Percentiles rank a stretch among this genome's conserved stretches.
These are phyloP conservation scores for Drosophila sproati DNA, from an alignment of 1,140 invertebrate species.

Conservation along the genomic window DNA sequence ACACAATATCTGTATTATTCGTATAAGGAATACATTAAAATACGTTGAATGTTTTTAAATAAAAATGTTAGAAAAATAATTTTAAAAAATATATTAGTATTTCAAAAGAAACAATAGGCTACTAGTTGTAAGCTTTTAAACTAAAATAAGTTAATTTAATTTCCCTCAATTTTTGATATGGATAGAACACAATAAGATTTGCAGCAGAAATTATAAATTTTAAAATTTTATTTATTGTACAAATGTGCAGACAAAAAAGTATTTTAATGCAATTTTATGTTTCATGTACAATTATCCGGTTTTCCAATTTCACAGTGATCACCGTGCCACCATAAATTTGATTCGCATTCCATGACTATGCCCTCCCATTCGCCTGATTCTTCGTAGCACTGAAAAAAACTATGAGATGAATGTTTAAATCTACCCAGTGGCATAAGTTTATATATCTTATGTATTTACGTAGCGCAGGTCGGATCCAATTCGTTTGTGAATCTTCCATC, in stretches of 20 bases:
- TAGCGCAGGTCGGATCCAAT: conserved; percentile 39
- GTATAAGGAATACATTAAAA: no score
- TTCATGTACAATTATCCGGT: conserved; percentile 35
- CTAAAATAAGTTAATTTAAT: no score
- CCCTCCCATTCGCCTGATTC: not conserved
- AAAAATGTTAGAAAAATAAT: no score
- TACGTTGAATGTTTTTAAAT: no score
- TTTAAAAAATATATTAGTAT: no score
- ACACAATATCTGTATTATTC: no score
- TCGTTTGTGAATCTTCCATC: conserved; percentile 22
- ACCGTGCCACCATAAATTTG: not conserved
- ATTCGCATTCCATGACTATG: not conserved
- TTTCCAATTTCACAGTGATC: not conserved
- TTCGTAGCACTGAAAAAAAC: not conserved
- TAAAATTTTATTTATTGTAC: not conserved
- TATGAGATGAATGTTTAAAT: not conserved
- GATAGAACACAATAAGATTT: no score
- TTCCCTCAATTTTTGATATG: no score
- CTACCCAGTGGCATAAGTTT: not conserved
- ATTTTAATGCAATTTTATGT: not conserved
- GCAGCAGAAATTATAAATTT: no score
- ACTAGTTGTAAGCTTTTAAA: no score
- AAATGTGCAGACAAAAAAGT: conserved; percentile 13
- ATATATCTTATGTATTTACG: conserved; percentile 19
- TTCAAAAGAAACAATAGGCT: no score